Conservation (phyloP, 2,113 vertebrate genomes). For the Albula goreensis region DNA sequence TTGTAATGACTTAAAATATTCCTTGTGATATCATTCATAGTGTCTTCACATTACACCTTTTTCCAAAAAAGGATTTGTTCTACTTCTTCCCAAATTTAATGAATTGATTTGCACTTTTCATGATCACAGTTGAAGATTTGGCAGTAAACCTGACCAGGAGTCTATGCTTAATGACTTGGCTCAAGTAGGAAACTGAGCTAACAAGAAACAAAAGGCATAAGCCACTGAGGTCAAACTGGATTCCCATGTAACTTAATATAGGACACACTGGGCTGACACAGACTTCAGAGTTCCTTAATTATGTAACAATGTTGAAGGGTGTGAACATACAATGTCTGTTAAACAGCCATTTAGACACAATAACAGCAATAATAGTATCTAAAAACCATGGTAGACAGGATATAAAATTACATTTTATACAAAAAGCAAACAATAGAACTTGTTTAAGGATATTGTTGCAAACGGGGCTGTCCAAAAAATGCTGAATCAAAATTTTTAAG, state of each 20-base stretch:
- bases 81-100: too few relatives aligned
- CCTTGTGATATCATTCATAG: background rate
- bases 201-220: constrained; percentile 21
- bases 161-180: background rate
- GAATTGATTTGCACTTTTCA: background rate
- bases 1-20: background rate
- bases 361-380: too few relatives aligned
- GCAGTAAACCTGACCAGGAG: background rate
- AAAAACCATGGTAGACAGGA: too few relatives aligned
- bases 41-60: too few relatives aligned
- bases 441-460: too few relatives aligned
- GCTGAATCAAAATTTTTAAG: too few relatives aligned
- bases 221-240: constrained; percentile 18
- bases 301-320: constrained; percentile 35
- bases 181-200: background rate
- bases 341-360: background rate
- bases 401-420: too few relatives aligned
- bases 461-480: too few relatives aligned
- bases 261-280: constrained; percentile 20
- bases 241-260: constrained; percentile 42
- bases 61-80: too few relatives aligned
- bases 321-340: constrained; percentile 9
- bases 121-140: background rate
- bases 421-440: too few relatives aligned
- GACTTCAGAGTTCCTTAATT: constrained; percentile 36